Percentiles rank a stretch among this genome's conserved stretches.
Conservation (phyloP, 2,888 invertebrate species). For the Dynastes tityus region DNA sequence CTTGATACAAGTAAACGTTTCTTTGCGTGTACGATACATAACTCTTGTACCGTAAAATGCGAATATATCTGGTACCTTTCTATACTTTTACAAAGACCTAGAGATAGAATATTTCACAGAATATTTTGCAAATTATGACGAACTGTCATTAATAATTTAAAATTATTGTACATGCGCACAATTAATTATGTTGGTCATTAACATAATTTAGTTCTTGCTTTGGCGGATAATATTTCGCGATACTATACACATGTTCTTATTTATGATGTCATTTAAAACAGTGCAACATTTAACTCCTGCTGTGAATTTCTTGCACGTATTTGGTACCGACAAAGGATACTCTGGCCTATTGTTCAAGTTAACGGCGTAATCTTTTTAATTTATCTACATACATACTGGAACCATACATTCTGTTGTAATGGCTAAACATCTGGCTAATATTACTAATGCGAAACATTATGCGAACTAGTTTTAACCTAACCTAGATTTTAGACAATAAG, state of each 20-base stretch:
- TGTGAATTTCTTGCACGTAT: neutral
- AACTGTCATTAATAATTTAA: too few relatives aligned
- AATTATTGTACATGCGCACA: neutral
- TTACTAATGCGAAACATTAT: constrained; percentile 2
- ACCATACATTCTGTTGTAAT: constrained; percentile 20
- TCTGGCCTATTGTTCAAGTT: constrained; percentile 17
- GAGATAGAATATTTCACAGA: too few relatives aligned
- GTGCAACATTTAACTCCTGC: neutral
- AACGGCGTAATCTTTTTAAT: constrained; percentile 19
- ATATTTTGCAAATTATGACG: too few relatives aligned
- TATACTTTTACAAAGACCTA: too few relatives aligned
- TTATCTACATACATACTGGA: neutral
- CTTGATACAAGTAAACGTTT: too few relatives aligned
- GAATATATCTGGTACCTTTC: too few relatives aligned
- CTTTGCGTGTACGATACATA: too few relatives aligned
- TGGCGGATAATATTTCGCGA: neutral
- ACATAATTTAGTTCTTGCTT: neutral
- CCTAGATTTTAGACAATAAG: constrained; percentile 11
- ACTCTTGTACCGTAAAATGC: too few relatives aligned
- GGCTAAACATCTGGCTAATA: constrained; percentile 15
- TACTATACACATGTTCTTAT: neutral
- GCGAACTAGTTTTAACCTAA: neutral
- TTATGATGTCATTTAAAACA: constrained; percentile 11
- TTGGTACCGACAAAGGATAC: constrained; percentile 14
- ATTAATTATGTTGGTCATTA: neutral